phyloP scores from a whole-genome alignment of 2,888 invertebrate species.

The Palloptera scutellata region DNA sequence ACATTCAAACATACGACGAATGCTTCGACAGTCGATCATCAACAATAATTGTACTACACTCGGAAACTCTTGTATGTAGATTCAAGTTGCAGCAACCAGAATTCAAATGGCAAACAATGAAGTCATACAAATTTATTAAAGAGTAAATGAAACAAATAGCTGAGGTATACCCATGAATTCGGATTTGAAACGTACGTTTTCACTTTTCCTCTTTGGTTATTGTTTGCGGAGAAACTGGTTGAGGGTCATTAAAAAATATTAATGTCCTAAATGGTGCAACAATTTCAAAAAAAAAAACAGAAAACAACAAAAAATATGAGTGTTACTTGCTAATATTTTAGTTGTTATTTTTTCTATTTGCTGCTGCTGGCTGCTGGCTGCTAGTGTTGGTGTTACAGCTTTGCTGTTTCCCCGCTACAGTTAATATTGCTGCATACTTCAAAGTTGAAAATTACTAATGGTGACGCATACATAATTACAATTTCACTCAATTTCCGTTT shows the following conservation, averaged over 20 bases:
- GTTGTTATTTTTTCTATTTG: not conserved
- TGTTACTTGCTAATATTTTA: not conserved
- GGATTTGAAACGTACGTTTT: not conserved
- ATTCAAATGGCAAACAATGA: too few relatives aligned
- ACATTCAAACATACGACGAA: too few relatives aligned
- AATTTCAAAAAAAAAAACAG: not conserved
- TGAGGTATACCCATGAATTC: not conserved
- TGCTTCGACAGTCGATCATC: too few relatives aligned
- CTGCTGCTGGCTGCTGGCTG: not conserved
- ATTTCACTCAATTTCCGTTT: slow-evolving; percentile 53
- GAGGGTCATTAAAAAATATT: slow-evolving; percentile 29
- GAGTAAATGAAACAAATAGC: too few relatives aligned
- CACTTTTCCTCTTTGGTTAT: too few relatives aligned
- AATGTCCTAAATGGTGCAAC: not conserved
- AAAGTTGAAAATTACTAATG: slow-evolving; percentile 27
- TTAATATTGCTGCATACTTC: not conserved
- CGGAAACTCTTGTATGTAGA: too few relatives aligned
- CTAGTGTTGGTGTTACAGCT: not conserved
- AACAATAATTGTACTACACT: too few relatives aligned
- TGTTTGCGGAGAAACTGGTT: not conserved
- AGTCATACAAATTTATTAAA: too few relatives aligned
- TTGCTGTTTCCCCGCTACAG: not conserved
- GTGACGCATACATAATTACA: slow-evolving; percentile 41
- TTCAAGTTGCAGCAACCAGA: too few relatives aligned
- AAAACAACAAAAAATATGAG: not conserved